These are phyloP conservation scores for Odontothrips loti DNA, from an alignment of 2,888 invertebrate genomes.

Conservation along the genomic window DNA sequence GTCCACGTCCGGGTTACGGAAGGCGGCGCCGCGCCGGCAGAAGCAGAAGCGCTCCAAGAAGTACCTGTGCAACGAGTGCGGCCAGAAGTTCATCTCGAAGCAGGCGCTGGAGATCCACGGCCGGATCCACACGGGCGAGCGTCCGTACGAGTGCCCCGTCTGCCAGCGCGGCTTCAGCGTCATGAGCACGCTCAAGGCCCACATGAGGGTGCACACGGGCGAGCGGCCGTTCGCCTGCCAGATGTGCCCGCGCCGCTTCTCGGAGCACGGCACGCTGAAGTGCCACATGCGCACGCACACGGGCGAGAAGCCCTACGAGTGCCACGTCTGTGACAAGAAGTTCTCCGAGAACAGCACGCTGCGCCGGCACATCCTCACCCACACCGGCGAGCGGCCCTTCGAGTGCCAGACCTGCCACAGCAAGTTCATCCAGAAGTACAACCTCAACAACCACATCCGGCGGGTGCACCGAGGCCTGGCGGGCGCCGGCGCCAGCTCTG, in stretches of 20 bases:
- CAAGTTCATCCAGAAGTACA: constrained; percentile 5
- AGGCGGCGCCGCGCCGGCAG: too few species aligned
- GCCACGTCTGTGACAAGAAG: constrained; percentile 35
- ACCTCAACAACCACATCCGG: not conserved
- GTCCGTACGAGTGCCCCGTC: constrained; percentile 28
- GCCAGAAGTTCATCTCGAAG: not conserved
- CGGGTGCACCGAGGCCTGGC: not conserved
- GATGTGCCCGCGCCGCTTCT: not conserved
- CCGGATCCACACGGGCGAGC: constrained; percentile 29
- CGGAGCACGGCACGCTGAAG: not conserved
- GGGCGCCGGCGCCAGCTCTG: too few species aligned
- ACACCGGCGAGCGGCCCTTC: constrained; percentile 36
- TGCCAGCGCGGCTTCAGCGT: constrained; percentile 24
- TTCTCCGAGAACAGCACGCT: constrained; percentile 31
- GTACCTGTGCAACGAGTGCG: not conserved
- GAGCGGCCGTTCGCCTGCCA: not conserved
- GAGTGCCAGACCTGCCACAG: constrained; percentile 35
- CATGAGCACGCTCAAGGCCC: not conserved
- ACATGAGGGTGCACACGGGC: not conserved
- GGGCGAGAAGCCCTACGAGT: constrained; percentile 35
- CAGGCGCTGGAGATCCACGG: constrained; percentile 16
- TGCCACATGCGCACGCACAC: constrained; percentile 36
- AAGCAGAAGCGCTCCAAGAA: not conserved
- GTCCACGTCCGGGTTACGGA: too few species aligned
- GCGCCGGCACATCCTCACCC: constrained; percentile 36